Evolutionary conservation across 2,888 invertebrate genomes (phyloP), one percentile per base, ranked within the genome.

Genomic region (Ceraclea dissimilis): DNA sequence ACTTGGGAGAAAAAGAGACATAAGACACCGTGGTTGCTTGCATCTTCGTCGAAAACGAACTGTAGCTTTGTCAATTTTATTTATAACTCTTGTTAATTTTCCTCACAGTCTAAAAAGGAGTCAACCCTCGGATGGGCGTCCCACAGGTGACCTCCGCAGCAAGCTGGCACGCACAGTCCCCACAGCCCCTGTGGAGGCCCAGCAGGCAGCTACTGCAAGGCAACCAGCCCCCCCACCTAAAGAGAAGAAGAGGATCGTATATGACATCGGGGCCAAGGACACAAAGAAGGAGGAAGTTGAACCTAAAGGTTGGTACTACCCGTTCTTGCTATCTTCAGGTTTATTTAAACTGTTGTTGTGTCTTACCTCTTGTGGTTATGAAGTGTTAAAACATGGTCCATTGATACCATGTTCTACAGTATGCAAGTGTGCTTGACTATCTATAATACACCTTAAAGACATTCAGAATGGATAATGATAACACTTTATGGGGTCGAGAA

Each of bases 121-220:
- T 39, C 39, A 39, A 39, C 39, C 39, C 2, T n/a, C 39, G 4
- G 39, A 39, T 39, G 13, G 39, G 2, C 4, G 16, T 8, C 16
- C 39, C 39, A 13, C 13, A 13, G 2, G 8, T 16, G 62, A 62
- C 22, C 51, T 62, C 8, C 58, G 62, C 31, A 56, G 18, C 10
- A 62, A 62, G 49, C 56, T 62, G 17, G 60, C 54, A 5, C 49
- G 57, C 18, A 22, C 26, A 2, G 49, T 39, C 1, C 44, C 52
- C 13, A 33, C 16, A 17, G 18, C 13, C 6, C 33, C 16, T 5
- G 19, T 43, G 13, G 39, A 39, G 13, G 5, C 16, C 13, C 39
- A 39, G 39, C 10, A 16, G 2, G 21, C 18, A 4, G 6, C 5
- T 47, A n/a, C 4, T n/a, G 13, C 5, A 10, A 4, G n/a, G 26